A percentile compares a stretch with the other conserved stretches of the same genome.
Conservation (phyloP, 1,140 invertebrate genomes). For the Lepidurus apus region DNA sequence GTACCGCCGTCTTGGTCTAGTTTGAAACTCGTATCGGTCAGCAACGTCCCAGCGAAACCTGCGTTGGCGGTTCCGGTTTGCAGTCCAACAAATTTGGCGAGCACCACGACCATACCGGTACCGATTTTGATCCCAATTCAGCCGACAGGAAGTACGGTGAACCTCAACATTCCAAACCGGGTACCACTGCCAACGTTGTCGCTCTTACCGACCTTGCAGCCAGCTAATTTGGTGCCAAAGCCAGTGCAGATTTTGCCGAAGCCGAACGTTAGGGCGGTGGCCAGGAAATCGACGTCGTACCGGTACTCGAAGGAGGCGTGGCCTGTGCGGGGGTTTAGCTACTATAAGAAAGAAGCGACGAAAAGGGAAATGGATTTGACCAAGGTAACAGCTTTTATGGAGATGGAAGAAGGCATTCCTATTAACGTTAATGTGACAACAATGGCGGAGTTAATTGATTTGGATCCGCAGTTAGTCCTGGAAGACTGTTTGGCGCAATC, state of each 20-base stretch:
- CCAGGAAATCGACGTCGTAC: neutral
- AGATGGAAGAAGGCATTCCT: conserved; percentile 3
- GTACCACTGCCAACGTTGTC: neutral
- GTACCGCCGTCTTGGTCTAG: no score
- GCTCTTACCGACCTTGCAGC: neutral
- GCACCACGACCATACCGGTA: neutral
- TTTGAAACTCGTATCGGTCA: no score
- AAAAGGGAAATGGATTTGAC: neutral
- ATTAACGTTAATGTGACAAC: conserved; percentile 25
- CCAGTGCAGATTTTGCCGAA: neutral
- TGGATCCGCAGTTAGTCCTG: conserved; percentile 24
- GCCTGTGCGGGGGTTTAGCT: neutral
- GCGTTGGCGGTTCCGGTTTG: neutral
- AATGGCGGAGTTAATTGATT: conserved; percentile 24
- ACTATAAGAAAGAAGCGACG: neutral
- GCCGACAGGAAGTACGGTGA: neutral
- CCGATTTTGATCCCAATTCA: neutral
- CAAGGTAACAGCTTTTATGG: conserved; percentile 16
- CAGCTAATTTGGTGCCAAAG: neutral
- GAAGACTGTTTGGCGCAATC: conserved; percentile 22
- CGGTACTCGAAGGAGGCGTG: neutral
- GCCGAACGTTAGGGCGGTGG: neutral
- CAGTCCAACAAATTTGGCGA: neutral
- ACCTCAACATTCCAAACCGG: neutral
- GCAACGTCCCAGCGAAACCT: neutral